Evolutionary conservation across 2,797 vertebrate genomes (phyloP).

Genomic region (Miichthys miiuy): DNA sequence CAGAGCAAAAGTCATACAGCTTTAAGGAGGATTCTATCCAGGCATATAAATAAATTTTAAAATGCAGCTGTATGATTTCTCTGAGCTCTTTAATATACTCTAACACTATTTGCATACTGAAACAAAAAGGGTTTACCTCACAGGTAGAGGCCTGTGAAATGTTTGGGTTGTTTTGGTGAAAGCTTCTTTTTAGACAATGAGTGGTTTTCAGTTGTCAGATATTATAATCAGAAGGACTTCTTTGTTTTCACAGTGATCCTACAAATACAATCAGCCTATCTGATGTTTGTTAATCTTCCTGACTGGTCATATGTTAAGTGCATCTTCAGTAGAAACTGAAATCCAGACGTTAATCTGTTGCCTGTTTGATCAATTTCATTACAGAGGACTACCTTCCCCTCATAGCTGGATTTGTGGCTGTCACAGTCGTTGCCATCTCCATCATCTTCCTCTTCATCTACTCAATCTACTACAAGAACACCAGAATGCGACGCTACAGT

Average conservation of each 20-base stretch:
- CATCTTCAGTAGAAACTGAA: neutral
- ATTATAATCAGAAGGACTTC: neutral
- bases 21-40: neutral
- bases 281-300: no score
- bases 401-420: conserved; percentile 85
- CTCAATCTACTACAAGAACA: conserved; percentile 89
- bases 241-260: neutral
- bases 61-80: neutral
- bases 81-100: neutral
- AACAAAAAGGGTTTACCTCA: neutral
- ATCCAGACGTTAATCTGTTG: conserved; percentile 9
- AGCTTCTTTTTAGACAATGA: neutral
- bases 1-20: neutral
- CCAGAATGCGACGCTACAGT: conserved; percentile 86
- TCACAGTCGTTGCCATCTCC: conserved; percentile 79
- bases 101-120: neutral
- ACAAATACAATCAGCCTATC: neutral
- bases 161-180: conserved; percentile 3
- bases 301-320: neutral
- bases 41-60: neutral
- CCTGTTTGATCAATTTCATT: conserved; percentile 50
- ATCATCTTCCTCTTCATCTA: conserved; percentile 82
- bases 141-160: conserved; percentile 1
- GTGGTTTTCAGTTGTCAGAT: neutral
- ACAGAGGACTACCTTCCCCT: conserved; percentile 88